phyloP scores from a whole-genome alignment of 2,888 invertebrate species.

The Megamerina dolium region DNA sequence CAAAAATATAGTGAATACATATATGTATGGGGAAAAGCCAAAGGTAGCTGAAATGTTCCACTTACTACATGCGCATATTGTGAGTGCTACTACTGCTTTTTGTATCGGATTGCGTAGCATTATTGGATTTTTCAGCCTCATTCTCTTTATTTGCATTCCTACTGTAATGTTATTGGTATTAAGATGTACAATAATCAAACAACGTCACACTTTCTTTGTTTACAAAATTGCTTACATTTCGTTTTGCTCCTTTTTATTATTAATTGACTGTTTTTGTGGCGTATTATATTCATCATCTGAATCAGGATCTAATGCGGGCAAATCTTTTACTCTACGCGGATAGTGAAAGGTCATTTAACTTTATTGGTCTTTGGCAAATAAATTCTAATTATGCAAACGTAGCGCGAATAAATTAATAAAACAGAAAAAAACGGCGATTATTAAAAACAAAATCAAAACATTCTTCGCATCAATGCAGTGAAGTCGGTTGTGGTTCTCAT shows the following conservation, averaged over 20 bases:
- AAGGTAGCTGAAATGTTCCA: constrained; percentile 2
- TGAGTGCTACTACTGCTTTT: constrained; percentile 13
- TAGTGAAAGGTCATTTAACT: constrained; percentile 23
- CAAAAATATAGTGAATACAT: neutral
- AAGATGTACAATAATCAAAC: neutral
- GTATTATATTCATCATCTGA: constrained; percentile 42
- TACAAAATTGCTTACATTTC: constrained; percentile 3
- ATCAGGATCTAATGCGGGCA: constrained; percentile 39
- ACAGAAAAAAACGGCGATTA: too few species aligned
- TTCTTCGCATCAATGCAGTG: too few species aligned
- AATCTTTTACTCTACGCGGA: constrained; percentile 42
- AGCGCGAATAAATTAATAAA: too few species aligned
- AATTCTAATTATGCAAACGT: too few species aligned
- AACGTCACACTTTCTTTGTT: neutral
- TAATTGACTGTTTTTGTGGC: constrained; percentile 26
- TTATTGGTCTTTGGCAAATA: too few species aligned
- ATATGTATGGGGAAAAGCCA: neutral
- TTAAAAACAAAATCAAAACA: too few species aligned
- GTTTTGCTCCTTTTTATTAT: constrained; percentile 6
- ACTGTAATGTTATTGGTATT: constrained; percentile 2
- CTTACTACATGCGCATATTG: constrained; percentile 27
- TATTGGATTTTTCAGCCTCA: constrained; percentile 1
- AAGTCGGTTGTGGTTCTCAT: too few species aligned
- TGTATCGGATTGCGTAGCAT: constrained; percentile 6
- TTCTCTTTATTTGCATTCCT: constrained; percentile 29